phyloP scores from a whole-genome alignment of 2,888 invertebrate species.

The Acleris holmiana region DNA sequence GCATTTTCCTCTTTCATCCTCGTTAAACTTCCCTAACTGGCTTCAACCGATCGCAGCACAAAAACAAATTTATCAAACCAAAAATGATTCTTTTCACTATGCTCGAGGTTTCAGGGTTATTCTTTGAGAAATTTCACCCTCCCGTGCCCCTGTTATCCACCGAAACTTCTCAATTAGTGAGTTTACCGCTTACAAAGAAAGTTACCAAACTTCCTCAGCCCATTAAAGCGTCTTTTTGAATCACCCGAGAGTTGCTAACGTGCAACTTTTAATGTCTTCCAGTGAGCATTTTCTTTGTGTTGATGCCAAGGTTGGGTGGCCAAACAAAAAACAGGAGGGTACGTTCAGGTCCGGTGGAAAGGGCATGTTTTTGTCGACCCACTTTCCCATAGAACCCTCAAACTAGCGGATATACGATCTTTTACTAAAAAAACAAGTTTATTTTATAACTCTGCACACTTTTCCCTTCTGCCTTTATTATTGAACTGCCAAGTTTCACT shows the following conservation, averaged over 20 bases:
- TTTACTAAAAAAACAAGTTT: slow-evolving; percentile 17
- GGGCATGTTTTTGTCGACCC: slow-evolving; percentile 6
- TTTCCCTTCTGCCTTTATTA: slow-evolving; percentile 15
- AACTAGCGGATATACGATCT: slow-evolving; percentile 20
- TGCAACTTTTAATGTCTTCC: slow-evolving; percentile 74
- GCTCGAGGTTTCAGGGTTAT: slow-evolving; percentile 23
- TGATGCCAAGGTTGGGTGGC: slow-evolving; percentile 49
- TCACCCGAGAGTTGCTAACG: slow-evolving; percentile 55
- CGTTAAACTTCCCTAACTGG: slow-evolving; percentile 17
- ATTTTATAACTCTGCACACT: slow-evolving; percentile 19
- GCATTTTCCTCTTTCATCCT: slow-evolving; percentile 11
- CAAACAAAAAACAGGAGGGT: slow-evolving; percentile 54
- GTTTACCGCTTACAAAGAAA: slow-evolving; percentile 60
- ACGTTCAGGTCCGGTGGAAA: slow-evolving; percentile 38
- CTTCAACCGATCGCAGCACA: slow-evolving; percentile 16
- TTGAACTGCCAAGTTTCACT: slow-evolving; percentile 21
- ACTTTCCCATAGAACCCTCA: slow-evolving; percentile 4
- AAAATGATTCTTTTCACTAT: slow-evolving; percentile 17
- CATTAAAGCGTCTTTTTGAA: slow-evolving; percentile 60
- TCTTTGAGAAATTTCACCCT: slow-evolving; percentile 20
- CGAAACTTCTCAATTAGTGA: slow-evolving; percentile 63
- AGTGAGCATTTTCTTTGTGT: slow-evolving; percentile 60
- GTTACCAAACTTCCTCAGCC: slow-evolving; percentile 54
- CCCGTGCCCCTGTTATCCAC: slow-evolving; percentile 22
- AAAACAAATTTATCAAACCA: slow-evolving; percentile 26